Evolutionary conservation across 2,797 vertebrate genomes (phyloP).

Genomic region (Phrynocephalus forsythii): DNA sequence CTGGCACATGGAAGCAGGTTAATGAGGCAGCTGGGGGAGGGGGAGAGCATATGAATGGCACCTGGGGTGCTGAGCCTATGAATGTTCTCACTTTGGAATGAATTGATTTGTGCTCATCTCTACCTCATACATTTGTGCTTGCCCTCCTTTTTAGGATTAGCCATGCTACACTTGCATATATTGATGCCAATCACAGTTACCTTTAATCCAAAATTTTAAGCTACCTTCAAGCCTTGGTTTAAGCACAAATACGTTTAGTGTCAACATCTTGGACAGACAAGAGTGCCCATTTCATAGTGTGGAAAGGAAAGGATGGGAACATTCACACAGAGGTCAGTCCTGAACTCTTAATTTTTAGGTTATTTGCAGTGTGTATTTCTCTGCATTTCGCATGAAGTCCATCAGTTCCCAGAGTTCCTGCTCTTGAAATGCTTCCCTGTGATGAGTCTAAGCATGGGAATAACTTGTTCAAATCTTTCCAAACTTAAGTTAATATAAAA

Average conservation of each 20-base stretch:
- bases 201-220: neutral
- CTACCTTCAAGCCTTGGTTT: neutral
- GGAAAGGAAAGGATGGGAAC: neutral
- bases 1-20: too few relatives aligned
- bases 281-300: neutral
- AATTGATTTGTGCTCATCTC: too few relatives aligned
- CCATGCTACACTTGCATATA: too few relatives aligned
- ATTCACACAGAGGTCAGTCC: neutral
- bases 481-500: neutral
- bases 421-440: neutral
- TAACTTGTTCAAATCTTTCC: neutral
- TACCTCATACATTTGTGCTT: neutral
- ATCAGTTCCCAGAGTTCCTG: neutral
- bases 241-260: neutral
- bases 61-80: too few relatives aligned
- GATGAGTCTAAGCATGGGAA: neutral
- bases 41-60: too few relatives aligned
- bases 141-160: too few relatives aligned
- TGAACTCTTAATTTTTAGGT: neutral
- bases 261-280: neutral
- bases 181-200: neutral
- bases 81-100: too few relatives aligned
- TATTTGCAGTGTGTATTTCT: constrained; percentile 17
- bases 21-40: too few relatives aligned
- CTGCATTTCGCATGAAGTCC: neutral